phyloP scores from a whole-genome alignment of 2,113 vertebrate genomes.

The Zosterops hypoxanthus region DNA sequence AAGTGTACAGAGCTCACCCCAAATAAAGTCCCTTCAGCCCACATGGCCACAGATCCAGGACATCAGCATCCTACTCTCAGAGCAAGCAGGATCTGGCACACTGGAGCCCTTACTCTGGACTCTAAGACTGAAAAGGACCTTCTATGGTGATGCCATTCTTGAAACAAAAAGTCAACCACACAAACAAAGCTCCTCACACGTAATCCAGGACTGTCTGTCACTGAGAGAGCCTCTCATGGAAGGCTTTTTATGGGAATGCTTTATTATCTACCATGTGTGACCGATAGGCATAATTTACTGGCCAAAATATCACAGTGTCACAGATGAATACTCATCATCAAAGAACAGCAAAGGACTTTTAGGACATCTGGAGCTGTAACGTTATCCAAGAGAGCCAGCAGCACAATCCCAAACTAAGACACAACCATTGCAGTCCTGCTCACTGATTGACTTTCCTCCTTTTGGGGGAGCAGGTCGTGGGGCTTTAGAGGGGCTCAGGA shows the following conservation, averaged over 20 bases:
- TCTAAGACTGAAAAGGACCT: not conserved
- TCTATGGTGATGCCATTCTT: not conserved
- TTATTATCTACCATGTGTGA: not conserved
- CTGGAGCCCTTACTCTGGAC: not conserved
- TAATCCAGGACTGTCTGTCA: not conserved
- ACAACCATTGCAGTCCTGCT: not conserved
- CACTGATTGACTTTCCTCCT: not conserved
- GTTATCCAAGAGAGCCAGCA: not conserved
- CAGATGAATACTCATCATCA: not conserved
- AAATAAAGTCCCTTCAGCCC: not conserved
- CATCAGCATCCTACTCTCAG: not conserved
- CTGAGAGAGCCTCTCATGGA: not conserved
- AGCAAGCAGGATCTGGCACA: not conserved
- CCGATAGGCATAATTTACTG: not conserved
- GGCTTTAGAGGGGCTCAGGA: not conserved
- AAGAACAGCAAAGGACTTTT: not conserved
- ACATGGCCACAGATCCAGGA: not conserved
- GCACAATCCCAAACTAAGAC: not conserved
- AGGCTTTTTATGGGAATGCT: not conserved
- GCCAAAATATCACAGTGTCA: not conserved
- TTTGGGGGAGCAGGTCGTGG: not conserved
- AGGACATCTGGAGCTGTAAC: not conserved
- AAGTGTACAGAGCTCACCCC: not conserved
- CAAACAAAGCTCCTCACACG: not conserved
- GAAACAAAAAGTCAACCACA: not conserved